Base-by-base conservation (phyloP, 2,113 vertebrate genomes). In the Pavo muticus region DNA sequence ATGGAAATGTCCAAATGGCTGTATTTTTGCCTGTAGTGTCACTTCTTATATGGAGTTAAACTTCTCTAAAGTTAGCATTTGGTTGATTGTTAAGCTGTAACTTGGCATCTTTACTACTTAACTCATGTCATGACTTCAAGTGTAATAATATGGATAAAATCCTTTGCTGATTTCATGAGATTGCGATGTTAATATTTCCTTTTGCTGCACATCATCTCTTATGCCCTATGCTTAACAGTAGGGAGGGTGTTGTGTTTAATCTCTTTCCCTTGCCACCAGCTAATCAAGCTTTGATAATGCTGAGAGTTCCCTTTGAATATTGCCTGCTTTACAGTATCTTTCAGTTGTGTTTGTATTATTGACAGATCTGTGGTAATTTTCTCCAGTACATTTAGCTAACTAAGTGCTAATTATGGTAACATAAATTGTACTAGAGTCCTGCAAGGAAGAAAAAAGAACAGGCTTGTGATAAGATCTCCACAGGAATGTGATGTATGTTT, bases 401-500 rank as follows among this genome's bases (percentile, higher is more conserved):
- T 5, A 65, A 83, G 18, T 80, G 11, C 59, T 90, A 70, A 61
- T 72, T 78, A 60, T 8, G 5, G 65, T 83, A 77, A 75, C 50
- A n/a, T 23, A 82, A 60, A 77, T 81, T 68, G 3, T 52, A n/a
- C 61, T 82, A 65, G 39, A 83, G 87, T 85, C 45, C 50, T 83
- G 30, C 54, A 77, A 86, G 40, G 2, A 57, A 57, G 56, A 18
- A 2, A 5, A 45, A 64, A 70, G 75, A 77, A 45, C 6, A 21
- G 14, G 8, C 20, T 45, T 14, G 0, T 67, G 74, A 93, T 89
- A 90, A 90, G 83, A 94, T 93, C 87, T 93, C 68, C 23, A 17
- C 27, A 74, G 83, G 92, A 94, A 96, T 93, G 50, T 63, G 14
- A 79, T 70, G 32, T 75, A 48, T 91, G 71, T 65, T 70, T 90